These are phyloP conservation scores for Neoaliturus tenellus DNA, from an alignment of 2,888 invertebrate genomes.

Conservation along the genomic window DNA sequence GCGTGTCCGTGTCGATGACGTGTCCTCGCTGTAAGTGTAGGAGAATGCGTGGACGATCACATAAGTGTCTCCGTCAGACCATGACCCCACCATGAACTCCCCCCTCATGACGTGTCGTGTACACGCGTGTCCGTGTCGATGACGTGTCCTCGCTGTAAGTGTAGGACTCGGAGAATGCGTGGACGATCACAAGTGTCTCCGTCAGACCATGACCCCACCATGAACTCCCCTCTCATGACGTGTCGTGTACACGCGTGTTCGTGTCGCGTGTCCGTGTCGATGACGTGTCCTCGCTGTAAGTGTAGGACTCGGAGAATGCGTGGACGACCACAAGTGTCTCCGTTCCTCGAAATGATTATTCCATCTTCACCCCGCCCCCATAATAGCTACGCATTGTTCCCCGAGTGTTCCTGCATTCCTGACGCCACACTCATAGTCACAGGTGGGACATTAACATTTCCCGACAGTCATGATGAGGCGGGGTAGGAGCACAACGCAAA, in stretches of 20 bases:
- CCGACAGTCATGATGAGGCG: no score
- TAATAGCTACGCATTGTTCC: conserved; percentile 8
- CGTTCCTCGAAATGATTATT: conserved; percentile 26
- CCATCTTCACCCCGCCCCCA: neutral
- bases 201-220: no score
- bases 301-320: neutral
- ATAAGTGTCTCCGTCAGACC: no score
- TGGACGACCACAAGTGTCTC: conserved; percentile 31
- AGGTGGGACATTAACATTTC: no score
- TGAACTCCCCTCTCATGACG: no score
- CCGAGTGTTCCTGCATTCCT: conserved; percentile 16
- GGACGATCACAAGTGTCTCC: conserved; percentile 12
- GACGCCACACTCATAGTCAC: neutral
- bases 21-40: no score
- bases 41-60: conserved; percentile 17
- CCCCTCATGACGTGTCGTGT: no score
- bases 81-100: no score
- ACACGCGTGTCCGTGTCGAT: no score
- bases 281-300: conserved; percentile 20
- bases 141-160: neutral
- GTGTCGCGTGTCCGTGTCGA: neutral
- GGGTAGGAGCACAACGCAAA: no score
- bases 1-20: neutral
- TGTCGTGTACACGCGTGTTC: no score
- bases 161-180: neutral